Conservation (phyloP, 2,797 vertebrate species). For the Acipenser ruthenus region DNA sequence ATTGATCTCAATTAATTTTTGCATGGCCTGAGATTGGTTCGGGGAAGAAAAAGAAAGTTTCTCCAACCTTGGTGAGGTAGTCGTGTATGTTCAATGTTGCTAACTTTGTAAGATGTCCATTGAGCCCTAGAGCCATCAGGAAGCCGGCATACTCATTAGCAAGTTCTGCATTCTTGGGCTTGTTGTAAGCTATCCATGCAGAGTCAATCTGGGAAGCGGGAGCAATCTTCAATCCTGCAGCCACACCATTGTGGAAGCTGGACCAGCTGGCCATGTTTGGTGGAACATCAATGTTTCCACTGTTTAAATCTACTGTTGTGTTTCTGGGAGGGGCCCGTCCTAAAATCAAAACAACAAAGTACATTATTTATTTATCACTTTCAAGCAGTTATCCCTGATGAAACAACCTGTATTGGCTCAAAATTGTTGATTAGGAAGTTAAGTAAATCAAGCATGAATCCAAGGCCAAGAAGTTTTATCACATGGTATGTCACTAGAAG, state of each 20-base stretch:
- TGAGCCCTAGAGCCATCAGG: conserved; percentile 93
- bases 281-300: conserved; percentile 92
- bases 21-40: neutral
- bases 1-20: too few relatives aligned
- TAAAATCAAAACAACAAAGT: conserved; percentile 29
- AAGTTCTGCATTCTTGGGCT: conserved; percentile 86
- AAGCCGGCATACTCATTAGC: conserved; percentile 96
- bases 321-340: conserved; percentile 91
- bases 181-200: conserved; percentile 97
- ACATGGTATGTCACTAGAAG: too few relatives aligned
- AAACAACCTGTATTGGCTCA: too few relatives aligned
- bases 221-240: conserved; percentile 90
- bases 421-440: too few relatives aligned
- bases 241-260: conserved; percentile 94
- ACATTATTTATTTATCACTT: too few relatives aligned
- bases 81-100: conserved; percentile 94
- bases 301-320: conserved; percentile 90
- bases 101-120: conserved; percentile 90
- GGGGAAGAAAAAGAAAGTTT: neutral
- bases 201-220: conserved; percentile 94
- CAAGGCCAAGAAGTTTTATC: too few relatives aligned
- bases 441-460: too few relatives aligned
- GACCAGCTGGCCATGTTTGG: conserved; percentile 98
- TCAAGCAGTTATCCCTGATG: too few relatives aligned
- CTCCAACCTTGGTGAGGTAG: conserved; percentile 86